A percentile compares a stretch with the other conserved stretches of the same genome.
Evolutionary conservation across 2,113 vertebrate genomes (phyloP).

Genomic region (Notarius quadriscutis): DNA sequence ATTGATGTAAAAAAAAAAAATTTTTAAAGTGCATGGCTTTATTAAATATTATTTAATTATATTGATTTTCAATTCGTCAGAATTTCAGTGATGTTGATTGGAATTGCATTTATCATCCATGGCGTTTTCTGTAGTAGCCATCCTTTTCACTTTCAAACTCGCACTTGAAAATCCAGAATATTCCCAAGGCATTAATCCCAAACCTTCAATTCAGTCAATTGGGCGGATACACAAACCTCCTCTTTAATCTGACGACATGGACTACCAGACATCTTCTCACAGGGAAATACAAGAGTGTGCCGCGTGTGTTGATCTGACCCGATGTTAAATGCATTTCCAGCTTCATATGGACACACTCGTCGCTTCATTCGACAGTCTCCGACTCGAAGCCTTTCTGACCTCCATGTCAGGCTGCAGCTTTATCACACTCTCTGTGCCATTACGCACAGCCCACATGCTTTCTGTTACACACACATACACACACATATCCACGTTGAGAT

Average conservation of each 20-base stretch:
- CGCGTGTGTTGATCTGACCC: neutral
- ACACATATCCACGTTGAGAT: constrained; percentile 39
- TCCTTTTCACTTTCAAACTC: neutral
- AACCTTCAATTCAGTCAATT: neutral
- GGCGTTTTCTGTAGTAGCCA: neutral
- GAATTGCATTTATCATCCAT: neutral
- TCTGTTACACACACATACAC: constrained; percentile 36
- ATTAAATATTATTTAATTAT: neutral
- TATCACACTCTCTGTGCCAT: constrained; percentile 25
- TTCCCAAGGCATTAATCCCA: neutral
- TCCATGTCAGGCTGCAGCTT: constrained; percentile 14
- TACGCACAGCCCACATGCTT: constrained; percentile 13
- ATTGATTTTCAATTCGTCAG: neutral
- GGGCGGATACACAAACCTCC: neutral
- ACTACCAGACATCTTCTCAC: too few relatives aligned
- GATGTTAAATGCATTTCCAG: neutral
- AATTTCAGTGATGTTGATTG: neutral
- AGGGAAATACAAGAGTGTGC: neutral
- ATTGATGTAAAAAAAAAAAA: neutral
- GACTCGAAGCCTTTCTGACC: constrained; percentile 24
- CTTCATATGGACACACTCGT: neutral
- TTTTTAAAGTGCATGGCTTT: neutral
- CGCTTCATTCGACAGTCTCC: neutral
- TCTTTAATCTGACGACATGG: neutral
- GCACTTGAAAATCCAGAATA: neutral